Percentiles rank a stretch among this genome's conserved stretches.
Conservation (phyloP, 2,797 vertebrate species). For the Potorous gilbertii region DNA sequence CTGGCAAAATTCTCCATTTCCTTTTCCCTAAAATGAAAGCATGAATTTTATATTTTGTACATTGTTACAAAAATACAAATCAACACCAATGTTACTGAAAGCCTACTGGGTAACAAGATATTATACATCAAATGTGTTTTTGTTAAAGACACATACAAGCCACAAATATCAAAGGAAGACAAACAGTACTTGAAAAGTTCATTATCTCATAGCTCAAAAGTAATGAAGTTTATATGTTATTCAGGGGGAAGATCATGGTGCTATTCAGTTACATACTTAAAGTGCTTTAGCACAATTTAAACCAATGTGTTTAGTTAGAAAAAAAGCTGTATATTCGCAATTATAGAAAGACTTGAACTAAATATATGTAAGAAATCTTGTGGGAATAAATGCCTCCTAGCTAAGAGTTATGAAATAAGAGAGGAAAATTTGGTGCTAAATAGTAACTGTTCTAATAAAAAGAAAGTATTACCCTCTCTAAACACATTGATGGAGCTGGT, state of each 20-base stretch:
- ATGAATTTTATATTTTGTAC: constrained; percentile 58
- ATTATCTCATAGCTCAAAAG: background rate
- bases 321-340: background rate
- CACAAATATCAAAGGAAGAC: constrained; percentile 42
- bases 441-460: background rate
- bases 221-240: background rate
- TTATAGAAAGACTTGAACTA: background rate
- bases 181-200: background rate
- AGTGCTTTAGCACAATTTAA: constrained; percentile 40
- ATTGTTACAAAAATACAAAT: constrained; percentile 63
- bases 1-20: constrained; percentile 91
- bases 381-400: background rate
- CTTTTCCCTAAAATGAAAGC: constrained; percentile 90
- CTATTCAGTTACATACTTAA: background rate
- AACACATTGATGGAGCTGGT: background rate
- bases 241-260: background rate
- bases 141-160: background rate
- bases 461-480: background rate
- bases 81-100: background rate
- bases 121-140: constrained; percentile 4
- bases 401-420: background rate
- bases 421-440: background rate
- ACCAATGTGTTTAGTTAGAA: constrained; percentile 28
- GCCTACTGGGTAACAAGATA: constrained; percentile 53
- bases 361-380: background rate